Evolutionary conservation across 2,113 vertebrate genomes (phyloP), one percentile per base, ranked within the genome.

Genomic region (Chlamydotis undulata): DNA sequence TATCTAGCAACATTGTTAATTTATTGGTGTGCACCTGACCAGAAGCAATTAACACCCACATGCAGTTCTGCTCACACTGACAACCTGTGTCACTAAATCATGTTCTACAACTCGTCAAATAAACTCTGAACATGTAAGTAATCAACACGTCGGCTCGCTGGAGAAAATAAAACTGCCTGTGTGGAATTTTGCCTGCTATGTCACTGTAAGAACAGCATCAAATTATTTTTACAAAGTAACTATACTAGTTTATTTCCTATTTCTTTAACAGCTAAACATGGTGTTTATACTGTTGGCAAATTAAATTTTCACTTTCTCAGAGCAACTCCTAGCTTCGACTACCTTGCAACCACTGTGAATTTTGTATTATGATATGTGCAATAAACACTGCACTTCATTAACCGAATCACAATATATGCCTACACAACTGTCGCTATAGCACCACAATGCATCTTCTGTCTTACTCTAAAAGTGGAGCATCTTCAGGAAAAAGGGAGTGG

Each of bases 1-100:
- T 86, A 61, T 61, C 84, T 83, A 73, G 47, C 35, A 92, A 39
- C 49, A 26, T 31, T 1, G 0, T 45, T 76, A 47, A 80, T 55
- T 49, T 69, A 81, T 35, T 59, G 24, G 24, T 57, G 43, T 74
- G 52, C 39, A 81, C 45, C 61, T 94, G 73, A 90, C 76, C 60
- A 90, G 59, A 76, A 71, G 71, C 76, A 86, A 92, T 76, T 90
- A 90, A 88, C 79, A 69, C 82, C 89, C 65, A 70, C 50, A 24
- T 1, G 23, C n/a, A 57, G 78, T 22, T 83, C 82, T 74, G 82
- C 50, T 94, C 78, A 56, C 50, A 14, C 65, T 77, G 87, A 83
- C 90, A 95, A 9, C 21, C 14, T 4, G 10, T 63, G 68, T 39
- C 83, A 73, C 56, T 74, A 70, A 35, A 63, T 53, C 22, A 4